phyloP scores from a whole-genome alignment of 2,797 vertebrate genomes.

The Pyrocephalus nanus region DNA sequence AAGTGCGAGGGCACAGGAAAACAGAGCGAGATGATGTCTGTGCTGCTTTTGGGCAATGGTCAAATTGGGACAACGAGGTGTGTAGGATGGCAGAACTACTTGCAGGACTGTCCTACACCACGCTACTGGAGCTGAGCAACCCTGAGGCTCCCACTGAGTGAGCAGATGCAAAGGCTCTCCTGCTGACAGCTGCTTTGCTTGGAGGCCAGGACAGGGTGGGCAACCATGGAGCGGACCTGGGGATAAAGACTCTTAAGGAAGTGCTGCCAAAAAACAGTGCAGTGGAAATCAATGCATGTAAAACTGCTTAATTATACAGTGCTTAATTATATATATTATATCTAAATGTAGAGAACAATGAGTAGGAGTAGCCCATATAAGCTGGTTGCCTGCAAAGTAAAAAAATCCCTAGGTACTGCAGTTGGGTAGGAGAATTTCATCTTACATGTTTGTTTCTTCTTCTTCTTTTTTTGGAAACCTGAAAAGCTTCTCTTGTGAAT shows the following conservation, averaged over 20 bases:
- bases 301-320: constrained; percentile 24
- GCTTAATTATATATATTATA: constrained; percentile 46
- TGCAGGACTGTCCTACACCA: neutral
- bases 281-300: neutral
- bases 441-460: constrained; percentile 39
- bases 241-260: neutral
- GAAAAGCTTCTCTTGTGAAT: constrained; percentile 2
- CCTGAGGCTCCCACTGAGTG: neutral
- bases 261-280: neutral
- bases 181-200: neutral
- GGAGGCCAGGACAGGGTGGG: neutral
- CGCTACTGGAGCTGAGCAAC: accelerated
- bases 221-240: neutral
- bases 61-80: neutral
- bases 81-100: neutral
- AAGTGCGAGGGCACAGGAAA: accelerated
- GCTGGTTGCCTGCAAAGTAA: constrained; percentile 56
- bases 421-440: constrained; percentile 54
- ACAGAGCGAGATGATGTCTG: neutral
- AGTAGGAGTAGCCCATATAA: constrained; percentile 56
- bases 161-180: neutral
- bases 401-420: constrained; percentile 35
- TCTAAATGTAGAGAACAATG: constrained; percentile 57
- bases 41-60: neutral
- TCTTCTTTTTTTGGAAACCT: constrained; percentile 23